A percentile compares a stretch with the other conserved stretches of the same genome.
These are phyloP conservation scores for Morphnarchus princeps DNA, from an alignment of 2,113 vertebrate genomes.

Conservation along the genomic window DNA sequence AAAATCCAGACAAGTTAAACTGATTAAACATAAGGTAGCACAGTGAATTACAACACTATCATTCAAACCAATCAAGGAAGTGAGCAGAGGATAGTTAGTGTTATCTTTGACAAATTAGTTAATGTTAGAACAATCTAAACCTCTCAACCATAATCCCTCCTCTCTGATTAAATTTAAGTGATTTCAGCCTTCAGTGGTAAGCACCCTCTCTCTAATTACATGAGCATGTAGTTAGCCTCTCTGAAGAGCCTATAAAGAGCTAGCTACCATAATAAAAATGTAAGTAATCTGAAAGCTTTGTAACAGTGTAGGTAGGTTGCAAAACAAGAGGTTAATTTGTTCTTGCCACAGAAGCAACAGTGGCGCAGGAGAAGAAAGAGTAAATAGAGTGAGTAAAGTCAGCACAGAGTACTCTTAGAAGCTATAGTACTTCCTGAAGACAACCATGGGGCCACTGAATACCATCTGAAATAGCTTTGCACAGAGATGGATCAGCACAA, in stretches of 20 bases:
- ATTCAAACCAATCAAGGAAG: background rate
- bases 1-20: background rate
- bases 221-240: background rate
- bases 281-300: background rate
- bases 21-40: background rate
- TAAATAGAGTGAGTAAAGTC: background rate
- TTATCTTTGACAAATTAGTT: background rate
- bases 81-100: background rate
- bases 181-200: background rate
- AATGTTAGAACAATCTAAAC: background rate
- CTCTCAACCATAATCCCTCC: background rate
- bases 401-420: background rate
- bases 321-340: background rate
- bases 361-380: background rate
- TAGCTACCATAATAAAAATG: background rate
- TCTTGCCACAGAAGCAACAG: background rate
- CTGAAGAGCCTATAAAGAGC: background rate
- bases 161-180: background rate
- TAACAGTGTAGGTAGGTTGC: rapidly evolving
- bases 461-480: background rate
- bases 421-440: background rate
- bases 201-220: background rate
- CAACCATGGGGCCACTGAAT: background rate
- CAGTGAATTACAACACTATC: background rate
- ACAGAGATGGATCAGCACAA: background rate